Evolutionary conservation across 2,888 invertebrate species (phyloP), one percentile per base, ranked within the genome.

Genomic region (Latheticus oryzae): DNA sequence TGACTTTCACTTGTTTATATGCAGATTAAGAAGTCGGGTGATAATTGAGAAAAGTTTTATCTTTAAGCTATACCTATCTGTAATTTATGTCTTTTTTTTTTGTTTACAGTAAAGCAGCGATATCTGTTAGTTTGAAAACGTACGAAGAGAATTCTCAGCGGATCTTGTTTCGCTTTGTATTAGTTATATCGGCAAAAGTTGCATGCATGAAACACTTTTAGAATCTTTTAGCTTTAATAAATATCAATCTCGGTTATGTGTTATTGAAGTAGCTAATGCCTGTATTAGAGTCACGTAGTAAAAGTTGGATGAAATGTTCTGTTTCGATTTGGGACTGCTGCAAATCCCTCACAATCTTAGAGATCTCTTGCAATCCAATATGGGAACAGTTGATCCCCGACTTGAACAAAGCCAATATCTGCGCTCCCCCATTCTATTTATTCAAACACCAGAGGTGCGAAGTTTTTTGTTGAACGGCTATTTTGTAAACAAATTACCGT

Each of bases 311-410:
- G 76, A 75, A 76, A 76, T 75, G 76, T 74, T 76, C 76, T 75
- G 77, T 76, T 77, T 78, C 77, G 77, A 77, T 78, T 76, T 76
- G 78, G 77, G 77, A 76, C 75, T 67, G 70, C 66, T 71, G 75
- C 76, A 78, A 78, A 78, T 78, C 78, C 78, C 76, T 75, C 75
- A 76, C 78, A 78, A 78, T 78, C 78, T 77, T 76, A 67, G 72
- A 75, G 76, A 77, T 77, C 77, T 76, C 74, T 73, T 72, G 73
- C 74, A 77, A 76, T 76, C 77, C 76, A 78, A 77, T 76, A 77
- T 76, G 74, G 75, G 73, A 74, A 66, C 71, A 68, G 69, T 74
- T 77, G 77, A 78, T 78, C 77, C 77, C 73, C 64, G 67, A 68
- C 72, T 71, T 70, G 73, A 74, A 73, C 73, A 72, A 71, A 73